Conservation (phyloP, 2,888 invertebrate species). For the Synanthedon tipuliformis region DNA sequence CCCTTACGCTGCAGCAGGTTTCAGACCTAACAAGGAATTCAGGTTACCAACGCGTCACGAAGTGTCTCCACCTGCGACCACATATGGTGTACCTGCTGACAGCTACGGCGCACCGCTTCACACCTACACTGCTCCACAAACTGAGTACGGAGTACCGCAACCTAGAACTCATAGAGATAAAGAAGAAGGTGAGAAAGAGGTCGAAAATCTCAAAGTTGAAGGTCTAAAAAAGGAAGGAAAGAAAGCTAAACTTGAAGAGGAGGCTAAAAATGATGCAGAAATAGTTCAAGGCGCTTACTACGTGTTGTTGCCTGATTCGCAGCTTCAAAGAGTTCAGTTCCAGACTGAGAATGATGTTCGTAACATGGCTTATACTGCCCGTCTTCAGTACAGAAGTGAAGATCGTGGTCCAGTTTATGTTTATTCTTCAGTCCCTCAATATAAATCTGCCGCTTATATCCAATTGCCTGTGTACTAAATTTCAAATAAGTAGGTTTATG, state of each 20-base stretch:
- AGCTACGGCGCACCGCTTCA: constrained; percentile 53
- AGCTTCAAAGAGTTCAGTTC: constrained; percentile 73
- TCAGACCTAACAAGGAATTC: constrained; percentile 41
- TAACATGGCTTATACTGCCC: constrained; percentile 75
- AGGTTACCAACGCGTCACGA: constrained; percentile 45
- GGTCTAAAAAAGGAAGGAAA: constrained; percentile 12
- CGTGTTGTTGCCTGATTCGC: constrained; percentile 72
- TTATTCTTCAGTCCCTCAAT: constrained; percentile 51
- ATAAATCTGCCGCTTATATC: constrained; percentile 28
- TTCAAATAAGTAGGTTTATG: background rate
- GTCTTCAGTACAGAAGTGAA: constrained; percentile 72
- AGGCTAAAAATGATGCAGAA: constrained; percentile 35
- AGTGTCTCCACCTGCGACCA: constrained; percentile 36
- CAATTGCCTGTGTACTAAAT: constrained; percentile 17
- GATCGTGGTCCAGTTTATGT: constrained; percentile 74
- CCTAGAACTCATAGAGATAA: constrained; percentile 3
- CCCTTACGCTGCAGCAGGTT: constrained; percentile 53
- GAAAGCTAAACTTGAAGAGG: constrained; percentile 29
- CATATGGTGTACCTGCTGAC: constrained; percentile 48
- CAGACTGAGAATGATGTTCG: constrained; percentile 57
- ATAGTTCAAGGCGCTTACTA: constrained; percentile 72
- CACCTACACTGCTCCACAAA: constrained; percentile 39
- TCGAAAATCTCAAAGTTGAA: constrained; percentile 10
- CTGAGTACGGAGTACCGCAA: constrained; percentile 36
- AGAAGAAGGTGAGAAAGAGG: constrained; percentile 2